Percentiles rank a stretch among this genome's conserved stretches.
phyloP scores from a whole-genome alignment of 2,113 vertebrate species.

The Lontra canadensis region DNA sequence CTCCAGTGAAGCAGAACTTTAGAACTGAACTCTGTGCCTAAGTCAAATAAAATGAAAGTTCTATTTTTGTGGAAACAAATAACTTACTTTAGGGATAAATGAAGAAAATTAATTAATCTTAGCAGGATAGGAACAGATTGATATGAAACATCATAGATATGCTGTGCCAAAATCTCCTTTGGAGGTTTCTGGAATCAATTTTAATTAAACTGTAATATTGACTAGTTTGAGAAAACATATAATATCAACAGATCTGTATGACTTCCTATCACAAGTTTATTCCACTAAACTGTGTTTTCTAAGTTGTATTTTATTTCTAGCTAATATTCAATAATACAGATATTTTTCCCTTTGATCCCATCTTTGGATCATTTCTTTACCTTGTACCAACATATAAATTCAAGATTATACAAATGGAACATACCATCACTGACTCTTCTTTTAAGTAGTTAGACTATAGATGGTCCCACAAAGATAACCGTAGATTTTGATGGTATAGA shows the following conservation, averaged over 20 bases:
- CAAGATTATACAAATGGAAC: not conserved
- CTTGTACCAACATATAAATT: not conserved
- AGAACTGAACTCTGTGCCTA: not conserved
- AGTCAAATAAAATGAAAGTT: not conserved
- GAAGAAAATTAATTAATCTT: not conserved
- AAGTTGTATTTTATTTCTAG: not conserved
- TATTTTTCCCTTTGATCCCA: not conserved
- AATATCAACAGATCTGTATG: not conserved
- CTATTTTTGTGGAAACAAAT: not conserved
- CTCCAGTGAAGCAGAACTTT: not conserved
- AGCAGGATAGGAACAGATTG: not conserved
- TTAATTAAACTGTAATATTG: not conserved
- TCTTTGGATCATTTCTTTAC: not conserved
- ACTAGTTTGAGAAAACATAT: not conserved
- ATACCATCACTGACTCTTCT: not conserved
- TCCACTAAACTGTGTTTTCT: not conserved
- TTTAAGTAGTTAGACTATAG: not conserved
- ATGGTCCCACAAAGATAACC: not conserved
- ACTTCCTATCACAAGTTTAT: not conserved
- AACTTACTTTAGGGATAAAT: not conserved
- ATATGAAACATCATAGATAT: not conserved
- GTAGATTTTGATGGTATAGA: not conserved
- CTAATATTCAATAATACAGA: not conserved
- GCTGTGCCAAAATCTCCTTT: not conserved
- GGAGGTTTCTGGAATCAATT: conserved; percentile 2